These are phyloP conservation scores for Amiota communis DNA, from an alignment of 2,888 invertebrate genomes.

Conservation along the genomic window DNA sequence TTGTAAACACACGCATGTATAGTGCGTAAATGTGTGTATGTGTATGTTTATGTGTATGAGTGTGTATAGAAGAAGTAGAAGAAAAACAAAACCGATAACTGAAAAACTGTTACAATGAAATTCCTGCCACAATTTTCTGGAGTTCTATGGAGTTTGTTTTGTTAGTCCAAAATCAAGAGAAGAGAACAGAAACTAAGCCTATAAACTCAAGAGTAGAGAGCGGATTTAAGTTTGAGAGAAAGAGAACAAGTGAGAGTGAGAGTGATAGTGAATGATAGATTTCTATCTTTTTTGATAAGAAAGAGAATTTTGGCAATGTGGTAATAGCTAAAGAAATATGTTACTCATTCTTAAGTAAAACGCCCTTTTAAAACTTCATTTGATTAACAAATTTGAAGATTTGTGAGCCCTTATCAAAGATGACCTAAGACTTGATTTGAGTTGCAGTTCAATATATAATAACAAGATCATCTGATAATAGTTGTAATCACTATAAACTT, in stretches of 20 bases:
- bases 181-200: too few species aligned
- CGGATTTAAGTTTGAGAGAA: slow-evolving; percentile 20
- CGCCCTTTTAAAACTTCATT: slow-evolving; percentile 57
- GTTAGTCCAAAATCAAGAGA: neutral
- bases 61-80: slow-evolving; percentile 13
- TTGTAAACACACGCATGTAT: neutral
- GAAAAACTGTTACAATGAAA: slow-evolving; percentile 10
- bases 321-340: neutral
- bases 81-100: slow-evolving; percentile 22
- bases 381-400: neutral
- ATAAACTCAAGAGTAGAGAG: slow-evolving; percentile 9
- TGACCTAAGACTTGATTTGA: too few species aligned
- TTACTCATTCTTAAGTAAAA: slow-evolving; percentile 52
- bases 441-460: too few species aligned
- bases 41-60: neutral
- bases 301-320: neutral
- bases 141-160: too few species aligned
- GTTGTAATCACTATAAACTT: too few species aligned
- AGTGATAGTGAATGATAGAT: neutral
- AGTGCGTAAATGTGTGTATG: neutral
- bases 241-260: slow-evolving; percentile 31
- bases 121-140: too few species aligned
- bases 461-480: too few species aligned
- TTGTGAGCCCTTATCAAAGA: too few species aligned
- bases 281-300: neutral